A percentile compares a stretch with the other conserved stretches of the same genome.
phyloP scores from a whole-genome alignment of 2,797 vertebrate species.

The Hafferia zeledoni region DNA sequence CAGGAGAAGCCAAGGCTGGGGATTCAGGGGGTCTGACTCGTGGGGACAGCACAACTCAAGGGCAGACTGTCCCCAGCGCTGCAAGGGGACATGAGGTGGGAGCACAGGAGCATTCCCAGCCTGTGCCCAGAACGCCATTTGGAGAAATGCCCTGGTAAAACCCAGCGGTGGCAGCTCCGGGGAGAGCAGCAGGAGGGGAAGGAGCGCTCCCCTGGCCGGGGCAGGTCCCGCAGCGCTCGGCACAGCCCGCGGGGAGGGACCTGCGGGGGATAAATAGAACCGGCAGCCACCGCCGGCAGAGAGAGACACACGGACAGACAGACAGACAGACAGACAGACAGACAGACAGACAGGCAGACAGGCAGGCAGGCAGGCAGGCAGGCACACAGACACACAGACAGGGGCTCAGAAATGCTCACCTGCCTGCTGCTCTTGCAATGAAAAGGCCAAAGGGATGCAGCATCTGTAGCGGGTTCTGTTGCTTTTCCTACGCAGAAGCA shows the following conservation, averaged over 20 bases:
- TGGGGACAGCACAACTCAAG: accelerated
- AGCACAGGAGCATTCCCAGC: background rate
- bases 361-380: too few species aligned
- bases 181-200: background rate
- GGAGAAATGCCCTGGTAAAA: background rate
- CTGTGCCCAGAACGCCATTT: accelerated
- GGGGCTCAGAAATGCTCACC: background rate
- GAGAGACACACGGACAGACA: background rate
- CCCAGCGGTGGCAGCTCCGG: accelerated
- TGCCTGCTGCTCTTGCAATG: accelerated
- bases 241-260: background rate
- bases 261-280: conserved; percentile 56
- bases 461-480: background rate
- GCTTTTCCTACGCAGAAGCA: background rate
- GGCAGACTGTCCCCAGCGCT: background rate
- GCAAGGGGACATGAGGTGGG: background rate
- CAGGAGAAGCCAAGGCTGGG: background rate
- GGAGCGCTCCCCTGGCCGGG: accelerated
- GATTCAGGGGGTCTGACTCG: accelerated
- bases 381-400: too few species aligned
- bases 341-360: too few species aligned
- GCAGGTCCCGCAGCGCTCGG: background rate
- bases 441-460: background rate
- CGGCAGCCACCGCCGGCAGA: background rate
- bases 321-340: background rate